Evolutionary conservation across 2,797 vertebrate species (phyloP).

Genomic region (Coregonus suidteri): DNA sequence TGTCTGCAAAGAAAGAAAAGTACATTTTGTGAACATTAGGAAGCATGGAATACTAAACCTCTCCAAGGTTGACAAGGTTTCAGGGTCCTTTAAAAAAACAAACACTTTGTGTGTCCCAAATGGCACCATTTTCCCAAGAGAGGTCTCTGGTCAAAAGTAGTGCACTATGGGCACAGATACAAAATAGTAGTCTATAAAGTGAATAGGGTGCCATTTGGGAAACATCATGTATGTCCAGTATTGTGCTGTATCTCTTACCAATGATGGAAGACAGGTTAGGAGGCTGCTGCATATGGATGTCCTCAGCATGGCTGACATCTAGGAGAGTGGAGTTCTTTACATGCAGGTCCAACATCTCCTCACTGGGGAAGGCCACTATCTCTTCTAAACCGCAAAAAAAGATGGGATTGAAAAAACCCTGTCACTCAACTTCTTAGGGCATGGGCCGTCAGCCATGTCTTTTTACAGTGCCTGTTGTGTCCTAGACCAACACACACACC

Average conservation of each 20-base stretch:
- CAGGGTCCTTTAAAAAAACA: too few species aligned
- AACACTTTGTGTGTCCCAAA: background rate
- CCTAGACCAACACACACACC: constrained; percentile 63
- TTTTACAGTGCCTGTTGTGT: background rate
- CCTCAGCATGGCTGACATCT: constrained; percentile 79
- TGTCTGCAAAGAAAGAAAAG: constrained; percentile 44
- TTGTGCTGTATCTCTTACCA: constrained; percentile 64
- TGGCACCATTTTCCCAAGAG: background rate
- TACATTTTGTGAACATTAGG: background rate
- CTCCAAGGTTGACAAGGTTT: background rate
- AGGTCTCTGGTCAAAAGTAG: background rate
- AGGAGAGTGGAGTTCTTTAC: constrained; percentile 89
- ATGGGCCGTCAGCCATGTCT: background rate
- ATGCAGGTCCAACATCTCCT: constrained; percentile 27
- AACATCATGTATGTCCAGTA: background rate
- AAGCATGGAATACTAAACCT: background rate
- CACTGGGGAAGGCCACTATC: background rate
- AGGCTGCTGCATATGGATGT: constrained; percentile 71
- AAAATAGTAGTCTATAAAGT: background rate
- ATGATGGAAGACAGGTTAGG: constrained; percentile 82
- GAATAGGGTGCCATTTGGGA: background rate
- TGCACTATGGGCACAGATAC: background rate
- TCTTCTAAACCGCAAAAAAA: constrained; percentile 34
- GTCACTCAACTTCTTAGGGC: background rate
- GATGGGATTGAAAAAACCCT: background rate